Evolutionary conservation across 2,888 invertebrate species (phyloP).

Genomic region (Sinodicranocentrus sp.): DNA sequence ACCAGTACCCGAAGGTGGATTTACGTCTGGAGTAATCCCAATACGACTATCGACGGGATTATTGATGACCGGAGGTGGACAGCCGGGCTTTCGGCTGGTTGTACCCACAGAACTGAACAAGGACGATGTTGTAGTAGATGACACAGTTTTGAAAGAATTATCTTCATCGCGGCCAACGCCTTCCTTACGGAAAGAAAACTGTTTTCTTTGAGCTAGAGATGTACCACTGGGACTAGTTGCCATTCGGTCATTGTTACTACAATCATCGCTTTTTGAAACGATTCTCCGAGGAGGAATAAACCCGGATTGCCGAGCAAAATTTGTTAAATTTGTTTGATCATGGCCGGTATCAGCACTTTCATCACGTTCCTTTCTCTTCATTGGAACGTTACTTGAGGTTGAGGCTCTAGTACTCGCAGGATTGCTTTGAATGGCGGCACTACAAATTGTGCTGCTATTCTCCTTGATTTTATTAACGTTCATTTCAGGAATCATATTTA

Average conservation of each 20-base stretch:
- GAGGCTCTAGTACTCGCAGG: background rate
- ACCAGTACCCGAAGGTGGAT: background rate
- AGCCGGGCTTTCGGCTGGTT: background rate
- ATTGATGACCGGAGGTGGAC: background rate
- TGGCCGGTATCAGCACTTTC: too few relatives aligned
- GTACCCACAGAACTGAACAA: background rate
- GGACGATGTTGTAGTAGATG: background rate
- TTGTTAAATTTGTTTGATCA: background rate
- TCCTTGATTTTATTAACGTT: background rate
- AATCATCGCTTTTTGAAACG: background rate
- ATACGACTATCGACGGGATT: background rate
- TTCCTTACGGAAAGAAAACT: constrained; percentile 21
- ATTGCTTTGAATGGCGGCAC: background rate
- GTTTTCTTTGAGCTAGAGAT: constrained; percentile 7
- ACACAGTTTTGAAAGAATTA: background rate
- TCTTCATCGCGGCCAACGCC: background rate
- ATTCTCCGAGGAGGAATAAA: constrained; percentile 4
- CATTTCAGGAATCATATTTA: background rate
- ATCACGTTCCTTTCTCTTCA: too few relatives aligned
- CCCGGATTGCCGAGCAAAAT: background rate
- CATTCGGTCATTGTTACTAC: background rate
- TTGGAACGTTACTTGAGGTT: background rate
- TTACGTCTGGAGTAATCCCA: background rate
- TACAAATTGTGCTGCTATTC: background rate
- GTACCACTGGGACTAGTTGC: background rate